Evolutionary conservation across 2,888 invertebrate species (phyloP).

Genomic region (Dynastes maya): DNA sequence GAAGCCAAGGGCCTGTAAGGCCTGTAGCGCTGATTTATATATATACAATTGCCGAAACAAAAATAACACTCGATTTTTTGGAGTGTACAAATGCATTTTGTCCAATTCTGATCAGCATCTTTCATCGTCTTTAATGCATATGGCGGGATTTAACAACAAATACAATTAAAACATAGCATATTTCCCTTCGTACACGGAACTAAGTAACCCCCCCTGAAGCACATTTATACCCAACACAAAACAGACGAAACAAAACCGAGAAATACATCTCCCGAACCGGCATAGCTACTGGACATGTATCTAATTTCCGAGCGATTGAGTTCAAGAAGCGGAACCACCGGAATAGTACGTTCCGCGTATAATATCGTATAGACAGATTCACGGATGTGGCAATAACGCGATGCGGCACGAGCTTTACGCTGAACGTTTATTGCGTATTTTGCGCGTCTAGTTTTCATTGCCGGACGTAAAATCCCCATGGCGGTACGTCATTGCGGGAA

Average conservation of each 20-base stretch:
- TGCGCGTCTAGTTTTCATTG: constrained; percentile 39
- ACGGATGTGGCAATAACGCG: constrained; percentile 27
- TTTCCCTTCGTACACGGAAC: too few relatives aligned
- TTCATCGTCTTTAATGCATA: too few relatives aligned
- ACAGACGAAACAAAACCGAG: constrained; percentile 2
- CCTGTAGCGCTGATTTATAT: too few relatives aligned
- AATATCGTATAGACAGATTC: constrained; percentile 15
- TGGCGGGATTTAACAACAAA: too few relatives aligned
- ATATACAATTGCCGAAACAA: too few relatives aligned
- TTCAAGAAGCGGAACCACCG: neutral
- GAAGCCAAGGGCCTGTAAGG: too few relatives aligned
- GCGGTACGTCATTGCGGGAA: neutral
- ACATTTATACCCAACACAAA: too few relatives aligned
- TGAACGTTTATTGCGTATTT: constrained; percentile 27
- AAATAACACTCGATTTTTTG: too few relatives aligned
- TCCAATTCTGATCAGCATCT: too few relatives aligned
- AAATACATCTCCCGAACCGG: neutral
- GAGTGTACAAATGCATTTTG: too few relatives aligned
- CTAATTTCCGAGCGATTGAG: constrained; percentile 31
- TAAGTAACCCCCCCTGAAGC: too few relatives aligned
- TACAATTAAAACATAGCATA: too few relatives aligned
- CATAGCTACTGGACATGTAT: neutral
- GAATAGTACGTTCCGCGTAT: neutral
- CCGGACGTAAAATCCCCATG: constrained; percentile 25
- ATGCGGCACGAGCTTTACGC: neutral